phyloP scores from a whole-genome alignment of 2,888 invertebrate genomes.

The Folsomia candida region DNA sequence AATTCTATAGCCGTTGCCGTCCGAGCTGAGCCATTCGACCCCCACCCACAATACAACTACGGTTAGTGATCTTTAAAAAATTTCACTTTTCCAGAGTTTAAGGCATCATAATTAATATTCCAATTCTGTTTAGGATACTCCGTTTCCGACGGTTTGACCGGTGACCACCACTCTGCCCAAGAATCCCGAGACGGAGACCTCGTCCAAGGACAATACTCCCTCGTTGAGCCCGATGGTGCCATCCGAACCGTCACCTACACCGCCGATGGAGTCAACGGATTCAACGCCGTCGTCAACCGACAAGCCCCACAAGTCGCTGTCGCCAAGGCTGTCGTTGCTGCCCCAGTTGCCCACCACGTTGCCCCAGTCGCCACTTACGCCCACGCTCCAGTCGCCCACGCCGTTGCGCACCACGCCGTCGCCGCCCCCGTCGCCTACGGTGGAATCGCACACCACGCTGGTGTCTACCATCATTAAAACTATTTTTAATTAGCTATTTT shows the following conservation, averaged over 20 bases:
- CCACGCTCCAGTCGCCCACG: neutral
- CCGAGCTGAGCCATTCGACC: neutral
- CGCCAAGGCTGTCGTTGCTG: slow-evolving; percentile 9
- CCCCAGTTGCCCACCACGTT: slow-evolving; percentile 6
- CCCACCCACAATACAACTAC: no score
- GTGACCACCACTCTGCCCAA: slow-evolving; percentile 37
- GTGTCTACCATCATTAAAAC: neutral
- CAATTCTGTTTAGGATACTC: slow-evolving; percentile 46
- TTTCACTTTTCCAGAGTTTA: no score
- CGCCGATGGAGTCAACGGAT: slow-evolving; percentile 47
- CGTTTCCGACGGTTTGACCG: slow-evolving; percentile 42
- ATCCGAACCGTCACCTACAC: slow-evolving; percentile 47
- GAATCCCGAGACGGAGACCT: slow-evolving; percentile 44
- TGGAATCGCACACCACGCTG: neutral
- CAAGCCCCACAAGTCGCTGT: slow-evolving; percentile 23
- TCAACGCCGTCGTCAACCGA: slow-evolving; percentile 47
- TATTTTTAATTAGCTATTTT: neutral
- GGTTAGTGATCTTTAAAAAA: no score
- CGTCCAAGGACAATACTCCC: slow-evolving; percentile 43
- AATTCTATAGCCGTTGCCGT: neutral
- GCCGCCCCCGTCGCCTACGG: neutral
- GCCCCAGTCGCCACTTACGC: neutral
- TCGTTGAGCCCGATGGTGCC: slow-evolving; percentile 35
- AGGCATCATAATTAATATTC: no score
- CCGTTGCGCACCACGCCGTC: neutral